Evolutionary conservation across 2,113 vertebrate species (phyloP).

Genomic region (Brachyhypopomus occidentalis): DNA sequence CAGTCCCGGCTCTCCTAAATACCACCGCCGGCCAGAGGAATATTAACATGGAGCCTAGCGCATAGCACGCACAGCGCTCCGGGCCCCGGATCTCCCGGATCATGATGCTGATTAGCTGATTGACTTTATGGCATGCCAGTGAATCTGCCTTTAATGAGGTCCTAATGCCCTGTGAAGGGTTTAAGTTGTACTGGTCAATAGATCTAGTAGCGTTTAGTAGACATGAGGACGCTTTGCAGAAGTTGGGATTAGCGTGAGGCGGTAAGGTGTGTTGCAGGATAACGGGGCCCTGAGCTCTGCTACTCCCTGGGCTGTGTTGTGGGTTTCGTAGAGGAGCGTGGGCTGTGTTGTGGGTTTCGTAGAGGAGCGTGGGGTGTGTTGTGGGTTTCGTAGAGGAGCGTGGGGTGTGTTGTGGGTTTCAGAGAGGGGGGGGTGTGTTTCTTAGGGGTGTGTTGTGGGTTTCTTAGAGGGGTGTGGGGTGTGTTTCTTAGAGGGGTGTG

Average conservation of each 20-base stretch:
- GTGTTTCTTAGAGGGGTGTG: too few relatives aligned
- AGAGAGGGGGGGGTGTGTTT: too few relatives aligned
- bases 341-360: background rate
- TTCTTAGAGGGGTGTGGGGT: too few relatives aligned
- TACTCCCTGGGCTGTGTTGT: too few relatives aligned
- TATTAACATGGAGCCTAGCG: conserved; percentile 61
- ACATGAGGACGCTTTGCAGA: background rate
- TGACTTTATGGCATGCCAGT: background rate
- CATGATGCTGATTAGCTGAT: conserved; percentile 23
- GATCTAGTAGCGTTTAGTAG: background rate
- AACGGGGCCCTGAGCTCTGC: background rate
- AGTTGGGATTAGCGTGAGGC: background rate
- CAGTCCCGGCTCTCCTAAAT: conserved; percentile 67
- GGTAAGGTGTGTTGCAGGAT: conserved; percentile 9
- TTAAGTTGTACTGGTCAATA: background rate
- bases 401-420: too few relatives aligned
- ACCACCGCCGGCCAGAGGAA: conserved; percentile 70
- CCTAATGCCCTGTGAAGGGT: background rate
- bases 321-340: too few relatives aligned
- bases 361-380: too few relatives aligned
- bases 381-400: too few relatives aligned
- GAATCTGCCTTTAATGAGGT: background rate
- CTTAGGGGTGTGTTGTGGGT: too few relatives aligned
- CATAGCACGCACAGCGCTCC: background rate
- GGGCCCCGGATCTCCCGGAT: background rate